These are phyloP conservation scores for Drosophila atripex DNA, from an alignment of 2,888 invertebrate genomes.

Conservation along the genomic window DNA sequence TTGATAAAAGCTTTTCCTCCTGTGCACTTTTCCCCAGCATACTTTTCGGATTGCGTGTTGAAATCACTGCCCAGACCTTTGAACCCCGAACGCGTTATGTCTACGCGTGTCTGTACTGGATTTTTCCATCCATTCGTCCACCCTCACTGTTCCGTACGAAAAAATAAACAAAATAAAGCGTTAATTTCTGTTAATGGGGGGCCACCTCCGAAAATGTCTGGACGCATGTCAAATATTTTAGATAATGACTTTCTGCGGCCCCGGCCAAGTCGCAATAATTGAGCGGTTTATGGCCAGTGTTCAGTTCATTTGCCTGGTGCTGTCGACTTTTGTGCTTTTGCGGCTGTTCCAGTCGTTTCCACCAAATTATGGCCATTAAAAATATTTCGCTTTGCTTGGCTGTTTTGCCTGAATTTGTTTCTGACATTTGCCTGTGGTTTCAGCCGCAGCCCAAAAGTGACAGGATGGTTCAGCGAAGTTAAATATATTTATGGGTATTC, in stretches of 20 bases:
- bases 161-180: slow-evolving; percentile 14
- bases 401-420: slow-evolving; percentile 52
- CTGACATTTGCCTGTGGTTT: slow-evolving; percentile 32
- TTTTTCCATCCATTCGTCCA: slow-evolving; percentile 24
- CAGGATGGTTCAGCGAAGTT: slow-evolving; percentile 1
- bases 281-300: slow-evolving; percentile 60
- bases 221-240: slow-evolving; percentile 74
- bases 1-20: slow-evolving; percentile 34
- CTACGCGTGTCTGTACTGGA: background rate
- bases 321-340: slow-evolving; percentile 33
- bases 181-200: slow-evolving; percentile 66
- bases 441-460: slow-evolving; percentile 1
- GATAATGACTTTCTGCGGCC: slow-evolving; percentile 67
- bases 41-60: slow-evolving; percentile 51
- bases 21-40: slow-evolving; percentile 41
- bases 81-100: slow-evolving; percentile 26
- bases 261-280: slow-evolving; percentile 59
- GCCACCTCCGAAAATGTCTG: slow-evolving; percentile 30
- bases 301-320: slow-evolving; percentile 61
- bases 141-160: slow-evolving; percentile 36
- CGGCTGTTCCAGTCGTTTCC: slow-evolving; percentile 32
- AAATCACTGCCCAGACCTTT: slow-evolving; percentile 31
- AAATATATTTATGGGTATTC: slow-evolving; percentile 22
- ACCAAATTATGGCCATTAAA: slow-evolving; percentile 46
- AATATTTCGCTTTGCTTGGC: slow-evolving; percentile 57